Evolutionary conservation across 1,140 invertebrate species (phyloP), one percentile per base, ranked within the genome.

Genomic region (Brachystomella parvula): DNA sequence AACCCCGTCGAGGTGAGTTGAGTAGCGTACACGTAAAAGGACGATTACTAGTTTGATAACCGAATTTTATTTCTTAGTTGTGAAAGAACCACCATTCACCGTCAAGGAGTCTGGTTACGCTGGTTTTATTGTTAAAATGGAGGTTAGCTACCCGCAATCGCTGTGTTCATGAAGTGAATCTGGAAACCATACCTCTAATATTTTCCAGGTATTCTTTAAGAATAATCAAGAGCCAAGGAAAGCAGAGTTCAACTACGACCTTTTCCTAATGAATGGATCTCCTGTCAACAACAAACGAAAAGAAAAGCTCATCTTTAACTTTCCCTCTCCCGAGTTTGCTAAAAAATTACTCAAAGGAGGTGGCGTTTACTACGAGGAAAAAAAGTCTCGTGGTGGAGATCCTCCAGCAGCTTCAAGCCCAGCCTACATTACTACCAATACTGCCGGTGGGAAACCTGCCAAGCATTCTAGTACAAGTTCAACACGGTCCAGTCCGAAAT

Each of bases 61-160:
- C 9, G n/a, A 44, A 44, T 44, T 56, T 56, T 56, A 9, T 19
- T 61, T 61, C 15, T 66, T 66, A 90, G 89, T 89, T 71, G 77
- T 91, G 0, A 94, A 92, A 75, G 89, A 93, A 63, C 91, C 93
- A 44, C 94, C 95, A n/a, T 98, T 92, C 81, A 79, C 82, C 57
- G 84, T 97, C 21, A 87, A 88, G 73, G 94, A 97, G 77, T 90
- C 90, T 6, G 95, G 95, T 1, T 97, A 97, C 83, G 94, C 92
- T 64, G 91, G 94, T 21, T 98, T 98, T 76, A 82, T 83, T 47
- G 80, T 97, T 57, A 88, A 88, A 1, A 94, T 98, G 74, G 90
- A 95, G 72, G 87, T 98, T 35, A 28, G 30, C 2, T 17, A 62
- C 28, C 26, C 21, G 0, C 0, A 33, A 62, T 56, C 47, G 1